Evolutionary conservation across 1,140 invertebrate genomes (phyloP), one percentile per base, ranked within the genome.

Genomic region (Nylanderia fulva): DNA sequence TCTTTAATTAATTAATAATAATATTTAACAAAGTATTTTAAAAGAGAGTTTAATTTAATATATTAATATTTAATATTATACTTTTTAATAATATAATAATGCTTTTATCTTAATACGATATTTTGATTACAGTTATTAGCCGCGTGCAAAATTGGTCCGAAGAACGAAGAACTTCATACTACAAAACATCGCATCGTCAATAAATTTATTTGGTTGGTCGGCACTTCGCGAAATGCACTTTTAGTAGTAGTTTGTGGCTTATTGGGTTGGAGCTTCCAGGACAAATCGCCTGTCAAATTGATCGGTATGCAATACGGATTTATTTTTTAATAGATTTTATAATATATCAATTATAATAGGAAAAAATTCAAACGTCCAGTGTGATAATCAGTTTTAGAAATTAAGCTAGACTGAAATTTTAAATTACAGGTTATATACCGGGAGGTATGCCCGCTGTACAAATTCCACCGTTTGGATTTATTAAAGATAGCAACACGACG

Each of bases 141-240:
- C 1, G 95, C 96, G 66, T 93, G 96, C 0, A 95, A 95, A 85
- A 93, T 96, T 24, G 96, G 96, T 13, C 94, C 95, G 0, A 93
- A 93, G 11, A 92, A 95, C 0, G 94, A 95, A 54, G 93, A 95
- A 24, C 91, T 93, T 2, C 93, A 93, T 68, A 96, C 94, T 11
- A 94, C 93, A 1, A 92, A 91, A 24, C 95, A 95, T 52, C 94
- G 84, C 7, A 86, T 93, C 18, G 71, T 95, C 13, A 95, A 96
- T 56, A 95, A 95, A 91, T 83, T 95, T 0, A 87, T 95, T 61
- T 96, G 95, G 95, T 93, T 97, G 66, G 90, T 96, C 69, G 96
- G 96, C 36, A 96, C 97, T 1, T 96, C 96, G 29, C 95, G 97
- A 64, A 98, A 98, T 92, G 97, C 97, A 2, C 95, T 98, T 71